Base-by-base conservation (phyloP, 53 echinoderm and acorn worm genomes). In the Stichopus horrens region DNA sequence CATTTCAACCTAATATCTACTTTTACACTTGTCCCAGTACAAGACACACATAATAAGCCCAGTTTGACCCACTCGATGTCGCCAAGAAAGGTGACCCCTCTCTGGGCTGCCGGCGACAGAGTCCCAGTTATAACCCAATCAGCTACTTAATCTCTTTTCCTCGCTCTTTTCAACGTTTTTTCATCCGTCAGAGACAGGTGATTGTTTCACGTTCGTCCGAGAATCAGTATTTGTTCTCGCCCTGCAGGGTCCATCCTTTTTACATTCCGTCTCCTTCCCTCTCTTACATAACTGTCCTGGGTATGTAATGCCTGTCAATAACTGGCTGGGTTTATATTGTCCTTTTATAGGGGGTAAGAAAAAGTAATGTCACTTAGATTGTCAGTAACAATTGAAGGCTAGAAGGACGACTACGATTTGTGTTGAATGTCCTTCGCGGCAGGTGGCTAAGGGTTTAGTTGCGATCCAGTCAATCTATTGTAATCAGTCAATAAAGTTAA, bases 51-150 rank as follows among this genome's bases (percentile, higher is more conserved):
- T 56, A 81, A n/a, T 81, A 37, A 37, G 37, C 37, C 37, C 2
- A 37, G 37, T 37, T 37, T 37, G 52, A 23, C 57, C 81, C 81
- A 79, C 79, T 79, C 53, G 52, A 79, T 53, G 79, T 54, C 79
- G 79, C 54, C 81, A 7, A 8, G 18, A 20, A 57, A 58, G 10
- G 16, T 55, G 57, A 55, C 81, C 81, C 81, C 81, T 57, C 81
- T 81, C 81, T 81, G 81, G 56, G 81, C 56, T 21, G 5, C 58
- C 53, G 81, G 81, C 81, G 81, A 57, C 81, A 58, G 58, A 57
- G 81, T 19, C 8, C 81, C 81, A 81, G 56, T 81, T 81, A 81
- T 81, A 56, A 56, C 81, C 81, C 81, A 81, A 81, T 81, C 81
- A 56, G 81, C 81, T 55, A 5, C 13, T 10, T 79, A 53, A 79